Base-by-base conservation (phyloP, 2,888 invertebrate genomes). In the Drosophila basisetae region DNA sequence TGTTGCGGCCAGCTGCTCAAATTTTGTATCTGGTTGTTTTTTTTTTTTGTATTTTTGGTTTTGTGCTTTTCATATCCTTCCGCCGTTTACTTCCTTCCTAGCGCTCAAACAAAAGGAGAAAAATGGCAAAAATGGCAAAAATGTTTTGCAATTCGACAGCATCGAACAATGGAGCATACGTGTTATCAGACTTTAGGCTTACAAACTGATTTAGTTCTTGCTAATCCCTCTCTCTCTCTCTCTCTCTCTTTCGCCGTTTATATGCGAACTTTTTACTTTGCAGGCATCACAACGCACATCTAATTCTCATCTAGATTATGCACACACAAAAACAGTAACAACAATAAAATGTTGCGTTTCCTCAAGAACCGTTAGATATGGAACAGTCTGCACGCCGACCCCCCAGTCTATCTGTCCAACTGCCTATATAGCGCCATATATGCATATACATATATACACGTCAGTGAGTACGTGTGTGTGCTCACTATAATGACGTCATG, bases 121-220 rank as follows among this genome's bases (percentile, higher is more conserved):
- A 31, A 25, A 22, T 22, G 22, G 25, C 69, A 77, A 71, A 61
- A 62, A 11, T 81, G 76, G 60, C 70, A 75, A 50, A 58, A 59
- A 52, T 59, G 65, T 72, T 68, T 75, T 71, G 54, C 52, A 55
- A 68, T 60, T 43, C 59, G 22, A 66, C 31, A 50, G 35, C 25
- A 33, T 65, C 41, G 53, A 66, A 72, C 89, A 82, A 79, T 83
- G 90, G 79, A 82, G 89, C 90, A 88, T 89, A 85, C 86, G 82
- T 80, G 71, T 73, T 65, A 73, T 68, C 41, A 66, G 52, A 31
- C 31, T 53, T 61, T 30, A 68, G 54, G 33, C 41, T 70, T 62
- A 35, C 54, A 49, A 59, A 68, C 39, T 61, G 49, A 28, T 67
- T 50, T 62, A 35, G 47, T 49, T 54, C n/a, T 30, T 33, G 35